phyloP scores from a whole-genome alignment of 2,113 vertebrate species.

The Dicrurus megarhynchus region DNA sequence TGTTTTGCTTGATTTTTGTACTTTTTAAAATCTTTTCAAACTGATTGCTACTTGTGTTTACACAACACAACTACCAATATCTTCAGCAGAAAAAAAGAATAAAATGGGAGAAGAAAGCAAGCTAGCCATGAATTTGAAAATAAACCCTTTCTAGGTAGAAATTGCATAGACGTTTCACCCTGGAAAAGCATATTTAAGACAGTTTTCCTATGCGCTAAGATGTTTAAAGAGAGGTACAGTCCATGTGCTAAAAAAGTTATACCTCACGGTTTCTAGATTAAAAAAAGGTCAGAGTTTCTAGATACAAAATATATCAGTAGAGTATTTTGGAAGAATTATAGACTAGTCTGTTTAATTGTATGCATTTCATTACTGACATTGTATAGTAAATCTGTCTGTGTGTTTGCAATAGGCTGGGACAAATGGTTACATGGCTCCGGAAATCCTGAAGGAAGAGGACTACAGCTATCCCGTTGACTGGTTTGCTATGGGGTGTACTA shows the following conservation, averaged over 20 bases:
- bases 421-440: constrained; percentile 89
- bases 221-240: neutral
- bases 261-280: neutral
- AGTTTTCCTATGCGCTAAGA: neutral
- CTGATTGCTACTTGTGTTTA: neutral
- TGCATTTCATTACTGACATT: neutral
- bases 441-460: constrained; percentile 81
- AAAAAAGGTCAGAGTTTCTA: neutral
- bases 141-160: neutral
- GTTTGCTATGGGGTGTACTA: constrained; percentile 89
- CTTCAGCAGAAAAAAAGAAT: neutral
- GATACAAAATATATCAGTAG: neutral
- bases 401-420: constrained; percentile 82
- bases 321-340: neutral
- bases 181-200: neutral
- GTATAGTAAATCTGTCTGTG: neutral
- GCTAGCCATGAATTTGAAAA: neutral
- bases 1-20: neutral
- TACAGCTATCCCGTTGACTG: constrained; percentile 88
- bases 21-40: neutral
- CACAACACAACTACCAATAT: neutral
- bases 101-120: neutral
- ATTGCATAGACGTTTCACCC: neutral
- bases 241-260: neutral
- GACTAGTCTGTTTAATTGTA: neutral